Conservation (phyloP, 1,140 invertebrate species). For the Danaus plexippus region DNA sequence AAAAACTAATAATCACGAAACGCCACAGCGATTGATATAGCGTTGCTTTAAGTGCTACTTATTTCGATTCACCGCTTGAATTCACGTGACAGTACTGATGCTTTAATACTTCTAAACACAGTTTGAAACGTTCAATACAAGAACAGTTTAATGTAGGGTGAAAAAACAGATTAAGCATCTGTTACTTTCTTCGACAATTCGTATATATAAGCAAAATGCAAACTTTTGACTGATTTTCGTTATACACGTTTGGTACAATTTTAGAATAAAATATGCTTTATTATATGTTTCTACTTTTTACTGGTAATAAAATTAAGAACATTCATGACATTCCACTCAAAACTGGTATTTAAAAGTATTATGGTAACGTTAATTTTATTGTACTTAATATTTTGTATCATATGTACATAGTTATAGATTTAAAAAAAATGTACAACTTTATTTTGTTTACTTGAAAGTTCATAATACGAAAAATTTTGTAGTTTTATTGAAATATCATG, state of each 20-base stretch:
- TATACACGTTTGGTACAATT: too few relatives aligned
- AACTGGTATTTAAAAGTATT: background rate
- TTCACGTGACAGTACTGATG: constrained; percentile 14
- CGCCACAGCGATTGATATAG: constrained; percentile 22
- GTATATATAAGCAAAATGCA: too few relatives aligned
- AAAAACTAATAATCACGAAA: constrained; percentile 23
- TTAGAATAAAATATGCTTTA: too few relatives aligned
- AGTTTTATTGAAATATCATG: too few relatives aligned
- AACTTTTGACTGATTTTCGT: too few relatives aligned
- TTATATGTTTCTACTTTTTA: too few relatives aligned
- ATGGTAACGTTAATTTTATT: constrained; percentile 8
- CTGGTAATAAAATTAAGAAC: too few relatives aligned
- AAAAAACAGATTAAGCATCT: too few relatives aligned
- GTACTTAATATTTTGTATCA: constrained; percentile 42
- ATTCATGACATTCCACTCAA: too few relatives aligned
- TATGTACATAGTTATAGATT: constrained; percentile 57
- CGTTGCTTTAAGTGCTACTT: constrained; percentile 20
- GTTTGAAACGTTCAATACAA: too few relatives aligned
- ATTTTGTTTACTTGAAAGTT: constrained; percentile 30
- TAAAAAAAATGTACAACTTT: constrained; percentile 56
- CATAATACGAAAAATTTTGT: constrained; percentile 19
- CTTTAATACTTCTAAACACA: background rate
- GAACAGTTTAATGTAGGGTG: too few relatives aligned
- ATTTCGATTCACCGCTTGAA: constrained; percentile 16
- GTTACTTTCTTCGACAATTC: too few relatives aligned